Evolutionary conservation across 2,113 vertebrate genomes (phyloP).

Genomic region (Caracal caracal): DNA sequence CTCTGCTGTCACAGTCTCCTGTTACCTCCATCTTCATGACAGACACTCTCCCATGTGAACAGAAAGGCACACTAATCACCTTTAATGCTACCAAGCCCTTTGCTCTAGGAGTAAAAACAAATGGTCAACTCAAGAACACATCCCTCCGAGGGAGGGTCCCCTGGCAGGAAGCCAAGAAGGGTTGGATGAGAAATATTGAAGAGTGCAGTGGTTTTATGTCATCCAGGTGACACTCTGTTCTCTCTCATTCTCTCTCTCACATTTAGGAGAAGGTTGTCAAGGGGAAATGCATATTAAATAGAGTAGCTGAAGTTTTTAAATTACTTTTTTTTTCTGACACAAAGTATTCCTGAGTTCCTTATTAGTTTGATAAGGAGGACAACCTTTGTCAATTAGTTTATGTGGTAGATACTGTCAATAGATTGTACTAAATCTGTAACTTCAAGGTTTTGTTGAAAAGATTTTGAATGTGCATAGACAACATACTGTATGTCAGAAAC

Average conservation of each 20-base stretch:
- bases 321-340: background rate
- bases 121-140: background rate
- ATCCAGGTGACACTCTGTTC: background rate
- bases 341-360: background rate
- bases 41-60: background rate
- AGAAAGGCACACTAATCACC: background rate
- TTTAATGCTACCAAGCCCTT: background rate
- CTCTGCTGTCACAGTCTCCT: background rate
- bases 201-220: background rate
- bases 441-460: conserved; percentile 17
- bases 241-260: background rate
- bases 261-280: background rate
- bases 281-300: background rate
- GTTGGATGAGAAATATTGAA: background rate
- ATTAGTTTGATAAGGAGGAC: background rate
- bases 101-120: background rate
- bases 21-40: background rate
- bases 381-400: background rate
- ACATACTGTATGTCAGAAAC: background rate
- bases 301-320: background rate
- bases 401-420: background rate
- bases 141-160: background rate
- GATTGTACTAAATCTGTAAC: background rate
- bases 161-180: background rate
- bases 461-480: background rate